Percentiles rank a stretch among this genome's conserved stretches.
Conservation (phyloP, 2,113 vertebrate genomes). For the Eidolon helvum region DNA sequence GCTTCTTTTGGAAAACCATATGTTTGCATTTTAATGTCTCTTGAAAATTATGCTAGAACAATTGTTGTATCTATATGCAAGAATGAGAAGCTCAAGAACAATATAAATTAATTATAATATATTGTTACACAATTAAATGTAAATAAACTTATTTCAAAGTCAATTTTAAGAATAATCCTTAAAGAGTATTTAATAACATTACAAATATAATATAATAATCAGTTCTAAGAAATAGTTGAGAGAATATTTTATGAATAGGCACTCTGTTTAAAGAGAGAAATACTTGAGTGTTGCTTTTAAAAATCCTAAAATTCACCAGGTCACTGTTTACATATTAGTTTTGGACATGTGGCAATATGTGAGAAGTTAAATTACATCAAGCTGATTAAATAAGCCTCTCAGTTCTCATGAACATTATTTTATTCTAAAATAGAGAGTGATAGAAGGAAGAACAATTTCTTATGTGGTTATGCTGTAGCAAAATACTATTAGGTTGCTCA, state of each 20-base stretch:
- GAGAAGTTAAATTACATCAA: constrained; percentile 62
- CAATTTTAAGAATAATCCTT: neutral
- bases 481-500: neutral
- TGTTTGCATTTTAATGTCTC: neutral
- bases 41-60: neutral
- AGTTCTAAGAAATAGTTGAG: neutral
- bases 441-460: constrained; percentile 47
- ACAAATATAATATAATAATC: neutral
- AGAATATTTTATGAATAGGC: neutral
- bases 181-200: neutral
- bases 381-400: constrained; percentile 61
- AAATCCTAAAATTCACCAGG: constrained; percentile 35
- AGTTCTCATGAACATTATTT: constrained; percentile 70
- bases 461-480: constrained; percentile 14
- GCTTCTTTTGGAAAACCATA: neutral
- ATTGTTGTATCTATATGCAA: neutral
- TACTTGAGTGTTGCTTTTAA: neutral
- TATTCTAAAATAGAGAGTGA: constrained; percentile 60
- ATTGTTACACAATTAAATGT: neutral
- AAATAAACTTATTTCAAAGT: constrained; percentile 3
- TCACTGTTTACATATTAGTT: constrained; percentile 52
- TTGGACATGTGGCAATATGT: constrained; percentile 58
- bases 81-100: neutral
- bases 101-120: neutral
- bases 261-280: constrained; percentile 10